Conservation (phyloP, 2,888 invertebrate species). For the Dryococelus australis region DNA sequence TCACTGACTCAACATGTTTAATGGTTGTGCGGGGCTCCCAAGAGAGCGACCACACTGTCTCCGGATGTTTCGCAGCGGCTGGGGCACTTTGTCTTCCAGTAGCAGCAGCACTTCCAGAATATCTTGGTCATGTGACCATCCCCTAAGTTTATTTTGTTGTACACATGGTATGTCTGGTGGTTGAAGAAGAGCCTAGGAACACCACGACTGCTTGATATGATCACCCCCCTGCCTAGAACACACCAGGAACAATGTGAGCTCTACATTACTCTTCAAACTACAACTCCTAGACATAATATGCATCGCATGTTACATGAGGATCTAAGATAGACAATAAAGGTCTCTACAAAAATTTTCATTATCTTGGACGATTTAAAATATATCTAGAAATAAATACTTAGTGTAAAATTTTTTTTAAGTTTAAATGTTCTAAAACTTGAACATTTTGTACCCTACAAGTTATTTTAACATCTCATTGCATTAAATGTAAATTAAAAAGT, state of each 20-base stretch:
- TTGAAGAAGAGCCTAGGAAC: background rate
- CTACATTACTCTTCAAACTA: background rate
- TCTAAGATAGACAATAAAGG: no score
- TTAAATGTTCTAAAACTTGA: no score
- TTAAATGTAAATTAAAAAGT: no score
- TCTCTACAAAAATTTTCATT: no score
- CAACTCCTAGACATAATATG: no score
- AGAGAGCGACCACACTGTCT: background rate
- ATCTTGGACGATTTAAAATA: no score
- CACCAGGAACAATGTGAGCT: background rate
- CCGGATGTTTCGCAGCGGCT: background rate
- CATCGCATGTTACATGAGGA: no score
- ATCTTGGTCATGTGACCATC: background rate
- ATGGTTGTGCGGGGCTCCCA: background rate
- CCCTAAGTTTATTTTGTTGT: background rate
- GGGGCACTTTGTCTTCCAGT: background rate
- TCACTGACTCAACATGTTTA: background rate
- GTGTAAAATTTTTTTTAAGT: no score
- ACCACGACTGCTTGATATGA: background rate
- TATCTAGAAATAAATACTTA: no score
- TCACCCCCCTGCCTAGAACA: background rate
- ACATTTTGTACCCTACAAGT: no score
- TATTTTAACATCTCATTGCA: no score
- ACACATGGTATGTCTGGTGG: background rate
- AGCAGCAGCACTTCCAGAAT: background rate